Evolutionary conservation across 2,797 vertebrate species (phyloP).

Genomic region (Parauchenoglanis ngamensis): DNA sequence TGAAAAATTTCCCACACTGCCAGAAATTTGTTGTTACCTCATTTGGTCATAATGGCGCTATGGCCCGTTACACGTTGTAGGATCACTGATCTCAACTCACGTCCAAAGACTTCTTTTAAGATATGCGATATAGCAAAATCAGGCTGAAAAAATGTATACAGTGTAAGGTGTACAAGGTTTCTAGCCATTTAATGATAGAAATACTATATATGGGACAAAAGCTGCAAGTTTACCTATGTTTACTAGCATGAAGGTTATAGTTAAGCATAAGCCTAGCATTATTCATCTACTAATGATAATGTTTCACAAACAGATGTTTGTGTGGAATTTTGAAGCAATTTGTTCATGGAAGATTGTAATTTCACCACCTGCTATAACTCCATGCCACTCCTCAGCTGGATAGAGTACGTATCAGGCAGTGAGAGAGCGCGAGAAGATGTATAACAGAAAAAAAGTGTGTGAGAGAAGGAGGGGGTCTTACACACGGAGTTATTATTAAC

Average conservation of each 20-base stretch:
- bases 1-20: not conserved
- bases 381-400: not conserved
- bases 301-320: constrained; percentile 16
- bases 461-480: constrained; percentile 25
- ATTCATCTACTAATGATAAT: not conserved
- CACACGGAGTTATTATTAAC: constrained; percentile 51
- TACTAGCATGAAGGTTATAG: not conserved
- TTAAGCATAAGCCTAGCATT: not conserved
- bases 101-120: not conserved
- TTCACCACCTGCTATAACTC: constrained; percentile 54
- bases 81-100: not conserved
- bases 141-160: not conserved
- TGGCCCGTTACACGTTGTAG: too few species aligned
- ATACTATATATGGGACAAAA: not conserved
- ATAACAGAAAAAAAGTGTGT: constrained; percentile 25
- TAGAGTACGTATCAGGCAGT: not conserved
- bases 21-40: not conserved
- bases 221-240: not conserved
- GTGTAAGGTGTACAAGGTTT: not conserved
- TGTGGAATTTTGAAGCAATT: constrained; percentile 23
- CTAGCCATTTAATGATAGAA: not conserved
- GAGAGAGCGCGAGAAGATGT: not conserved
- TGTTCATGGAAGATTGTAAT: constrained; percentile 42
- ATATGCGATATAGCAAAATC: not conserved
- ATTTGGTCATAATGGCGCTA: too few species aligned